Percentiles rank a stretch among this genome's conserved stretches.
Conservation (phyloP, 2,797 vertebrate genomes). For the Oreortyx pictus region DNA sequence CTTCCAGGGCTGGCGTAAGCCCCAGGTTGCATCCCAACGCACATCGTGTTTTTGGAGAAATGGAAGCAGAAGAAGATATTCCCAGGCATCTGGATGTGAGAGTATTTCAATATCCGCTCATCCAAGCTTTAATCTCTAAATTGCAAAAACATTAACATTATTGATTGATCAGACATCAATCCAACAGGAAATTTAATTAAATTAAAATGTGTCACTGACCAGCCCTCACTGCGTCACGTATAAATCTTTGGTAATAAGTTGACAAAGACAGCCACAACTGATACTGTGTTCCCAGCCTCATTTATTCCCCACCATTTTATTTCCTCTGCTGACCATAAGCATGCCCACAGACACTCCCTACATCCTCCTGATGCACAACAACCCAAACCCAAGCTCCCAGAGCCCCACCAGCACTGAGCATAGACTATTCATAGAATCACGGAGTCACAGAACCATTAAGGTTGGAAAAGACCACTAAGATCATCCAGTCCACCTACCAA, state of each 20-base stretch:
- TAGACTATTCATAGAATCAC: conserved; percentile 10
- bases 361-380: not conserved
- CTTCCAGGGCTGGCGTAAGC: not conserved
- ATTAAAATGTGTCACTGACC: conserved; percentile 85
- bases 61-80: conserved; percentile 10
- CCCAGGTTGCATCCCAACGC: not conserved
- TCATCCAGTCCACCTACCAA: too few species aligned
- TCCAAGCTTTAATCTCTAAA: conserved; percentile 84
- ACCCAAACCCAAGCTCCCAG: not conserved
- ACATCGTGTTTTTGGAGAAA: not conserved
- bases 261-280: conserved; percentile 73
- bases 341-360: not conserved
- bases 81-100: conserved; percentile 26
- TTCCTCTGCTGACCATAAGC: not conserved
- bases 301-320: conserved; percentile 39
- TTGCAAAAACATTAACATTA: conserved; percentile 89
- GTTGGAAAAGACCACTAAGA: too few species aligned
- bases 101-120: conserved; percentile 57
- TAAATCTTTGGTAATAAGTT: conserved; percentile 84
- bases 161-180: conserved; percentile 88
- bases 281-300: conserved; percentile 26
- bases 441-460: too few species aligned
- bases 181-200: conserved; percentile 87
- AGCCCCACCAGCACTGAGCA: not conserved
- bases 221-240: conserved; percentile 74